phyloP scores from a whole-genome alignment of 2,113 vertebrate species.

The Parotia lawesii region DNA sequence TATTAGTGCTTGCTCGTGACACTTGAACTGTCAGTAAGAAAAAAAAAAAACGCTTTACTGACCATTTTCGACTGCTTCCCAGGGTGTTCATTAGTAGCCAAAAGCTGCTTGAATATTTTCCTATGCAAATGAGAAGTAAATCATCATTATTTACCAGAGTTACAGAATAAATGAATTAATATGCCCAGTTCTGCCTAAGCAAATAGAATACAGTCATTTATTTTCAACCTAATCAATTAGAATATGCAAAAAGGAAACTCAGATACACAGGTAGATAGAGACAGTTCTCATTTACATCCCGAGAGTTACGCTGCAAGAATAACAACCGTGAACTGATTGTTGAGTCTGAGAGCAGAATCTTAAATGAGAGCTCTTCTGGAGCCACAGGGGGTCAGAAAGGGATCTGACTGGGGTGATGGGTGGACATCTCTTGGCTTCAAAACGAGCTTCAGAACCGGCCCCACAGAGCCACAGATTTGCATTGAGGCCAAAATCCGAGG shows the following conservation, averaged over 20 bases:
- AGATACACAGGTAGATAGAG: neutral
- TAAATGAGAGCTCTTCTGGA: neutral
- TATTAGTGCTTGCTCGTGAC: neutral
- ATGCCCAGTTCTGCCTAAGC: neutral
- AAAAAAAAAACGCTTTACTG: neutral
- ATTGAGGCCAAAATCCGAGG: neutral
- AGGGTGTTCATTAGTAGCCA: neutral
- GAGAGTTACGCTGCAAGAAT: neutral
- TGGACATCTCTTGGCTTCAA: neutral
- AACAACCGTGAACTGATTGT: neutral
- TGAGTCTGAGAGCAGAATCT: neutral
- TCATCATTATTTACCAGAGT: neutral
- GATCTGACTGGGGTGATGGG: neutral
- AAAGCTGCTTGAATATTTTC: conserved; percentile 8
- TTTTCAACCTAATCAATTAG: conserved; percentile 42
- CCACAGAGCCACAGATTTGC: neutral
- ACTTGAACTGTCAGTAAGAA: neutral
- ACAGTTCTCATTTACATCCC: conserved; percentile 12
- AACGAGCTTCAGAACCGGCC: neutral
- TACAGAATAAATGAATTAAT: conserved; percentile 12
- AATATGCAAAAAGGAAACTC: conserved; percentile 28
- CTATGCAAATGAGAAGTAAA: neutral
- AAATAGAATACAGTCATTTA: conserved; percentile 4
- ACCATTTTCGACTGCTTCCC: neutral
- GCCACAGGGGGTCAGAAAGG: neutral